These are phyloP conservation scores for Sporophila hypoxantha DNA, from an alignment of 2,113 vertebrate species.

Conservation along the genomic window DNA sequence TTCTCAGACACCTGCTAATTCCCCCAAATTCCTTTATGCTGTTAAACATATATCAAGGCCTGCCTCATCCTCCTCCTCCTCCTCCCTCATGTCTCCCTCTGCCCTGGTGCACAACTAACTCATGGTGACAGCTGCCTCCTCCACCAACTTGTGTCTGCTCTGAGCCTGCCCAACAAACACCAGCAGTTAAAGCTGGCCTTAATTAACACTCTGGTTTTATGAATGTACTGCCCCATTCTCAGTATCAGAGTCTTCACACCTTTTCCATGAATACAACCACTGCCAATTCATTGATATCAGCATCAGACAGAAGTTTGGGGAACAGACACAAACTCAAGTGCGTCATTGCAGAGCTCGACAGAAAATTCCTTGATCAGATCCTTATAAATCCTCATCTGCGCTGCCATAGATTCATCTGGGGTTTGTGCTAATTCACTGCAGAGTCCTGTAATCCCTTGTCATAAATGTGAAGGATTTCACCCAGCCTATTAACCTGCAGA, in stretches of 20 bases:
- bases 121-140: not conserved
- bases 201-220: not conserved
- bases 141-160: not conserved
- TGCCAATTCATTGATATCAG: not conserved
- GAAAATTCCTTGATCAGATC: constrained; percentile 3
- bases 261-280: not conserved
- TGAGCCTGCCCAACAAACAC: not conserved
- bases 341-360: not conserved
- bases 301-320: not conserved
- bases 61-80: not conserved
- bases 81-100: not conserved
- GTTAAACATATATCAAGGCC: not conserved
- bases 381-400: not conserved
- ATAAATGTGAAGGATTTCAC: constrained; percentile 16
- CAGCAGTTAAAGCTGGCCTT: not conserved
- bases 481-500: constrained; percentile 17
- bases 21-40: not conserved
- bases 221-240: not conserved
- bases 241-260: not conserved
- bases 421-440: constrained; percentile 1
- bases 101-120: not conserved
- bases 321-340: not conserved
- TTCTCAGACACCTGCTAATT: not conserved
- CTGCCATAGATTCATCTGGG: not conserved
- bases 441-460: constrained; percentile 32